Evolutionary conservation across 2,113 vertebrate species (phyloP), one percentile per base, ranked within the genome.

Genomic region (Callorhinus ursinus): DNA sequence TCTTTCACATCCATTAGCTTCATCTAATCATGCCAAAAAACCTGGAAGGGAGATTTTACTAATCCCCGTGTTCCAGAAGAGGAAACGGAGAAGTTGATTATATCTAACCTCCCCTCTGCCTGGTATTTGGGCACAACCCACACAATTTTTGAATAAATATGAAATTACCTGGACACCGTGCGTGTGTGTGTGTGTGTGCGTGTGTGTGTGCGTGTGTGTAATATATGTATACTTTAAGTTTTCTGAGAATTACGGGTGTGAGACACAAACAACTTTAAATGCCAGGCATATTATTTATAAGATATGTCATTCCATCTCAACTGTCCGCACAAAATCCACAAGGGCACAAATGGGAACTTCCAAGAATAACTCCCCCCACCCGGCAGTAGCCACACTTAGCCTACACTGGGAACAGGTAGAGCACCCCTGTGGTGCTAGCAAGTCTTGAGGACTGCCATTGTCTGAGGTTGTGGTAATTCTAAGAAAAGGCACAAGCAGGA

Each of bases 371-470:
- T 1, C 4, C 46, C 26, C 15, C 4, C 0, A 4, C 22, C 49
- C 0, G 0, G 0, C 0, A 2, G 28, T 49, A 92, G 6, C n/a
- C 16, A 5, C 9, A 1, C 19, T 13, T 13, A 71, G 3, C 63
- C 24, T 11, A 7, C 10, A 2, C 71, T 51, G n/a, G 4, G 3
- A 57, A 11, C 11, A 0, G 5, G 33, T 14, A 1, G 15, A 1
- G 15, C 4, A 3, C 24, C 18, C 9, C 10, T 4, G 4, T 51
- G 51, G 7, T 12, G 39, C 36, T 36, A 71, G 71, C 18, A 24
- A n/a, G 31, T 18, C 11, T 28, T 21, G 42, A 39, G 21, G 6
- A 31, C 12, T 49, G 21, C 39, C 6, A 7, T n/a, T 33, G 28
- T n/a, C 79, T 71, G 49, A 69, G 22, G 24, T 18, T 16, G 36